A percentile compares a stretch with the other conserved stretches of the same genome.
These are phyloP conservation scores for Trichosurus vulpecula DNA, from an alignment of 2,797 vertebrate species.

Conservation along the genomic window DNA sequence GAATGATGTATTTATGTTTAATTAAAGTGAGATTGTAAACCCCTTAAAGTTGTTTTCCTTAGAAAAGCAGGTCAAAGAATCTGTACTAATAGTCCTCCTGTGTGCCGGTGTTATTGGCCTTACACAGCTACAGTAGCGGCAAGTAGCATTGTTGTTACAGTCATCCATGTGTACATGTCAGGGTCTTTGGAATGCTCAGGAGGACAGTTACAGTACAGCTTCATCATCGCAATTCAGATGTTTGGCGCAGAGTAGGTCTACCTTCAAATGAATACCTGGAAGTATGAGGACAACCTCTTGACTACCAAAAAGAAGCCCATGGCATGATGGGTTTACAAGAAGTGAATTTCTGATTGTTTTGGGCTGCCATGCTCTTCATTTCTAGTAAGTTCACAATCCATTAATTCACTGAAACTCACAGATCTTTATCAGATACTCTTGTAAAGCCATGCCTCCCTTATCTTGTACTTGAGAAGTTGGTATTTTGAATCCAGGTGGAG, in stretches of 20 bases:
- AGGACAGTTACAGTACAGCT: neutral
- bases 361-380: neutral
- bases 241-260: neutral
- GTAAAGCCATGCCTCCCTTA: neutral
- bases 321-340: neutral
- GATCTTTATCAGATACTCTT: neutral
- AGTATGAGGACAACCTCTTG: neutral
- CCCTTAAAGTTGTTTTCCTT: too few species aligned
- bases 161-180: neutral
- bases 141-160: too few species aligned
- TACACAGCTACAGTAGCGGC: too few species aligned
- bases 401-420: neutral
- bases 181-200: neutral
- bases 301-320: neutral
- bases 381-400: neutral
- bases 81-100: too few species aligned
- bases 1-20: too few species aligned
- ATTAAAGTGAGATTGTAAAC: too few species aligned
- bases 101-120: too few species aligned
- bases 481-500: neutral
- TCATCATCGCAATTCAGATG: neutral
- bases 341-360: neutral
- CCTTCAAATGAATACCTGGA: neutral
- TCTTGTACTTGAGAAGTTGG: neutral
- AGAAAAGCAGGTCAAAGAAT: too few species aligned